Base-by-base conservation (phyloP, 2,888 invertebrate genomes). In the Hydrotaea cyrtoneurina region DNA sequence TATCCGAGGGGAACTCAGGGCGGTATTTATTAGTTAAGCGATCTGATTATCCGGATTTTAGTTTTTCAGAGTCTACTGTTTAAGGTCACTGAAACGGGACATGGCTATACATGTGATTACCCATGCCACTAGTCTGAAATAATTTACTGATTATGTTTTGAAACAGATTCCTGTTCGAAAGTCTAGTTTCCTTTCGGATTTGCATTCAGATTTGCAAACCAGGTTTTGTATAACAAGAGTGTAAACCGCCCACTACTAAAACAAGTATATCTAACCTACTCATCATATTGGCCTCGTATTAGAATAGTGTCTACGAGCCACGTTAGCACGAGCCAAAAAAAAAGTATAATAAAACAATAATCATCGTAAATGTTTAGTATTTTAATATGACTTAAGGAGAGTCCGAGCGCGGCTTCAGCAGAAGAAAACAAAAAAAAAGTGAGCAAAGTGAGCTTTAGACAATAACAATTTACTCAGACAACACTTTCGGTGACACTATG, bases 291-390 rank as follows among this genome's bases (percentile, higher is more conserved):
- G 3, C 69, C 69, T 69, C 69, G 69, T 46, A 69, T 15, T 64
- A 66, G 50, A 19, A 72, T 36, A 76, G 7, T 78, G 19, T 53
- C 21, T 71, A 53, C 66, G 69, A 76, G 77, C 73, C 77, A 80
- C 82, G 46, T 73, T 82, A 82, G 85, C 85, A 85, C 85, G 82
- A 85, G 85, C 85, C 77, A 74, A 36, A 74, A 69, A 19, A 62
- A 74, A 17, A 74, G 62, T 36, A 74, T 23, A 15, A 57, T 50
- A 36, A 73, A 72, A n/a, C n/a, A 62, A 62, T 62, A 31, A 62
- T 31, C 31, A 62, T 23, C 46, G 46, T 69, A 13, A 46, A 21
- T 69, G 4, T 26, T 59, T 15, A 26, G 26, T 59, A 26, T 59
- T 59, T 23, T 69, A 69, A 46, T 69, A 46, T 23, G 21, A 21